Evolutionary conservation across 2,888 invertebrate species (phyloP).

Genomic region (Uropetala carovei): DNA sequence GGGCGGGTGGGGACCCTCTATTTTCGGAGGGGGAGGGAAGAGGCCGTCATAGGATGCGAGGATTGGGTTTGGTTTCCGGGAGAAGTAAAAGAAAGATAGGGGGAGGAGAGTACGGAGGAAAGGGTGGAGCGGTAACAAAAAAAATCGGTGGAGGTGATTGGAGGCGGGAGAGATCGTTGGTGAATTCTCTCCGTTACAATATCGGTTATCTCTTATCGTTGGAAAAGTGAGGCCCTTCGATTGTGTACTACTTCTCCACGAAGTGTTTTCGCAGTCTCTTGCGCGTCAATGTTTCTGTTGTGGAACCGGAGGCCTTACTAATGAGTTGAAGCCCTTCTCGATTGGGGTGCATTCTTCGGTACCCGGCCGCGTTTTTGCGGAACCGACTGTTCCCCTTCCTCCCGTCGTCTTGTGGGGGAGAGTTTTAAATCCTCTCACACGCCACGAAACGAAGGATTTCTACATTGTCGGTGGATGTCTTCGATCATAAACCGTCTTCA

Average conservation of each 20-base stretch:
- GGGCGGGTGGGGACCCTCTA: too few relatives aligned
- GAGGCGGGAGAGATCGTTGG: too few relatives aligned
- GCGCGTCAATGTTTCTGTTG: not conserved
- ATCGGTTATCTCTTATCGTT: not conserved
- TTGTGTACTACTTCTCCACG: not conserved
- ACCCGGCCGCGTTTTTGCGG: not conserved
- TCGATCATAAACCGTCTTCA: too few relatives aligned
- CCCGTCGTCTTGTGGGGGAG: not conserved
- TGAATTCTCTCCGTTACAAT: not conserved
- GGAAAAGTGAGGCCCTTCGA: not conserved
- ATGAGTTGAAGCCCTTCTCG: not conserved
- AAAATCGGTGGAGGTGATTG: too few relatives aligned
- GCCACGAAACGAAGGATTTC: too few relatives aligned
- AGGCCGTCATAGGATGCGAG: not conserved
- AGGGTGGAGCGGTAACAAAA: not conserved
- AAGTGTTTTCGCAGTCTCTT: not conserved
- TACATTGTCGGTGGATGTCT: too few relatives aligned
- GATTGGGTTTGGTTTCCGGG: not conserved
- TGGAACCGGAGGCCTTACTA: slow-evolving; percentile 13
- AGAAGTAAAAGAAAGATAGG: not conserved
- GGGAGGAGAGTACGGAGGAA: not conserved
- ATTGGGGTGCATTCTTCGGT: not conserved
- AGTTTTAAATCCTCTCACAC: not conserved
- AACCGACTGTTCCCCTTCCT: not conserved
- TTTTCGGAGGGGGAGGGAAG: not conserved